Base-by-base conservation (phyloP, 1,140 invertebrate species). In the Zaprionus davidi region DNA sequence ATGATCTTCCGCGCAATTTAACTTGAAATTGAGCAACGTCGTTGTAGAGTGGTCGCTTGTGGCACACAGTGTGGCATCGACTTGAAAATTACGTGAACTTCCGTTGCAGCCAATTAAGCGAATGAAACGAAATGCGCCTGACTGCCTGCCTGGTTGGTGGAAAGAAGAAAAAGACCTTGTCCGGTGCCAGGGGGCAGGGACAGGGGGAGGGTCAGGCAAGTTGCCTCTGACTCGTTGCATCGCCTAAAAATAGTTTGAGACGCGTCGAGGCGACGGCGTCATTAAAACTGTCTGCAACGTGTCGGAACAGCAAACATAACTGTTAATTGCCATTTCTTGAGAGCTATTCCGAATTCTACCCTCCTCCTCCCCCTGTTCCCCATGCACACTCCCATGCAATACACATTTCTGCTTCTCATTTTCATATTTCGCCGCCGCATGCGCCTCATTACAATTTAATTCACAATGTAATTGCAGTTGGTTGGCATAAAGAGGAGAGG, bases 381-480 rank as follows among this genome's bases (percentile, higher is more conserved):
- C 58, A 60, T 36, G 58, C 51, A 24, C 20, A 46, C 51, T 62
- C 44, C 49, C 17, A 28, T 26, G 24, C 17, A 11, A 46, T 46
- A 24, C 15, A 24, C 38, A 60, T 44, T 49, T 57, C n/a, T 68
- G 57, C 72, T 72, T 58, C 80, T 83, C 81, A 83, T 87, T 78
- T 87, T 88, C 84, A 83, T 78, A 88, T 88, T 87, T 76, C 65
- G 78, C 78, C 78, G 71, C 81, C 78, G 71, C 81, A 90, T 90
- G 84, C 85, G 85, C 85, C 85, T 88, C 85, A 88, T 88, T 90
- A 88, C 86, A 88, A 88, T 88, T 88, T 90, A 85, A 90, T 88
- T 90, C 86, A 85, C 78, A 88, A 85, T 90, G 86, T 85, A 90
- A 88, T 88, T 88, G 81, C 78, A 88, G 66, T 81, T 69, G 74